Evolutionary conservation across 2,797 vertebrate species (phyloP).

Genomic region (Nannoperca australis): DNA sequence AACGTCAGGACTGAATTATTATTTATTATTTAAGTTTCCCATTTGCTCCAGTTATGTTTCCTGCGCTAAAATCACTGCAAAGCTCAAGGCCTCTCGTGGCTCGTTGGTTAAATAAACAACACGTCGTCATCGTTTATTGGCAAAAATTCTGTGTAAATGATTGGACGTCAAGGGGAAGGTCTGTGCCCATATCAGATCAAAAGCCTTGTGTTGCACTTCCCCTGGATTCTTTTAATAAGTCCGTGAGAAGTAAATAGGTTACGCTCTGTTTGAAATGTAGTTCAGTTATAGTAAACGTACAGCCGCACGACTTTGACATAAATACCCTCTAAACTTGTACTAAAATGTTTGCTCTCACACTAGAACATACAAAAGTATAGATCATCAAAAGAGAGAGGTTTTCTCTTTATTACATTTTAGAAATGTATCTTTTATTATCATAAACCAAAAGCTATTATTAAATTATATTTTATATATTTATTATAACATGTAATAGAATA

Average conservation of each 20-base stretch:
- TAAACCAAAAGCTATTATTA: not conserved
- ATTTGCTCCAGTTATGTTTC: not conserved
- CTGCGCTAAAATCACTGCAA: constrained; percentile 10
- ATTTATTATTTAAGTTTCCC: not conserved
- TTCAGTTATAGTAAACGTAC: not conserved
- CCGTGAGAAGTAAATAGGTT: constrained; percentile 15
- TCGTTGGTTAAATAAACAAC: constrained; percentile 69
- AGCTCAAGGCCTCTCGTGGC: constrained; percentile 45
- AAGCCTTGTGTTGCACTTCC: constrained; percentile 10
- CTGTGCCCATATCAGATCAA: constrained; percentile 50
- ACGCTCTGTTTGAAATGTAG: not conserved
- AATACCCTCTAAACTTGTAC: not conserved
- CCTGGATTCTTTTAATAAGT: constrained; percentile 4
- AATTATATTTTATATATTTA: not conserved
- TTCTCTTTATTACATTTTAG: not conserved
- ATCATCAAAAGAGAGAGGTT: not conserved
- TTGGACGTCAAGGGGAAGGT: constrained; percentile 26
- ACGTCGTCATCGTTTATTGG: constrained; percentile 59
- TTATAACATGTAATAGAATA: not conserved
- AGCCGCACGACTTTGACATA: not conserved
- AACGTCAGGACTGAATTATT: constrained; percentile 10
- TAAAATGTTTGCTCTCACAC: not conserved
- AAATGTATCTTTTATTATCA: not conserved
- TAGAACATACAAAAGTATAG: not conserved
- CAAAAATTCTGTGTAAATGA: constrained; percentile 49